Evolutionary conservation across 2,888 invertebrate species (phyloP).

Genomic region (Allophyes oxyacanthae): DNA sequence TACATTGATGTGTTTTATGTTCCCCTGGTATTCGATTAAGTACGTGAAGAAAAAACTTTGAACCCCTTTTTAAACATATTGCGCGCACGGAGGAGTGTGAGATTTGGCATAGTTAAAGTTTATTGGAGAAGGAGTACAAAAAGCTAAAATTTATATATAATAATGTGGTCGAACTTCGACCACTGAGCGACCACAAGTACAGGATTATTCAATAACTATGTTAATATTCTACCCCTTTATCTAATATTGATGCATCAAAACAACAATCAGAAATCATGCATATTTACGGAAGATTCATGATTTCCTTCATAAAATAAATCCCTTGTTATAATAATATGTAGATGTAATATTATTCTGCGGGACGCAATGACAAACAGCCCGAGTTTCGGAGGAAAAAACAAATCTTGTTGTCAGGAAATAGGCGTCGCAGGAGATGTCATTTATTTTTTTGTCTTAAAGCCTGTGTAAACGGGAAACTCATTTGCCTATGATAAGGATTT

Average conservation of each 20-base stretch:
- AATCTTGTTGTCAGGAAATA: constrained; percentile 79
- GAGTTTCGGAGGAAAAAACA: constrained; percentile 70
- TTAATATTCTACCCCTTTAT: neutral
- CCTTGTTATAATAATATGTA: constrained; percentile 57
- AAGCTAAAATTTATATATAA: too few species aligned
- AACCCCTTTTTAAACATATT: too few species aligned
- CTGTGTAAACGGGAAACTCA: constrained; percentile 74
- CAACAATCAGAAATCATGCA: constrained; percentile 17
- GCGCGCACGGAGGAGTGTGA: too few species aligned
- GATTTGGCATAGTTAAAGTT: too few species aligned
- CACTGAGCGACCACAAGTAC: too few species aligned
- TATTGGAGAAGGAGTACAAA: too few species aligned
- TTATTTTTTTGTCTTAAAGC: constrained; percentile 67
- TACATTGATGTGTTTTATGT: too few species aligned
- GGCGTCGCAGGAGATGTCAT: constrained; percentile 65
- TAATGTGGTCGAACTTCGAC: too few species aligned
- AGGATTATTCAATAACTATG: constrained; percentile 14
- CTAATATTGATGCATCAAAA: constrained; percentile 21
- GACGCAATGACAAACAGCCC: constrained; percentile 73
- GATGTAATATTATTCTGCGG: constrained; percentile 64
- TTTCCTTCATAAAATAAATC: constrained; percentile 29
- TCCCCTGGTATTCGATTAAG: too few species aligned
- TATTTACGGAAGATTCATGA: constrained; percentile 41
- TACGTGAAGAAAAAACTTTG: too few species aligned
- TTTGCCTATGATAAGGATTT: constrained; percentile 72